phyloP scores from a whole-genome alignment of 2,888 invertebrate genomes.

The Ochropacha duplaris region DNA sequence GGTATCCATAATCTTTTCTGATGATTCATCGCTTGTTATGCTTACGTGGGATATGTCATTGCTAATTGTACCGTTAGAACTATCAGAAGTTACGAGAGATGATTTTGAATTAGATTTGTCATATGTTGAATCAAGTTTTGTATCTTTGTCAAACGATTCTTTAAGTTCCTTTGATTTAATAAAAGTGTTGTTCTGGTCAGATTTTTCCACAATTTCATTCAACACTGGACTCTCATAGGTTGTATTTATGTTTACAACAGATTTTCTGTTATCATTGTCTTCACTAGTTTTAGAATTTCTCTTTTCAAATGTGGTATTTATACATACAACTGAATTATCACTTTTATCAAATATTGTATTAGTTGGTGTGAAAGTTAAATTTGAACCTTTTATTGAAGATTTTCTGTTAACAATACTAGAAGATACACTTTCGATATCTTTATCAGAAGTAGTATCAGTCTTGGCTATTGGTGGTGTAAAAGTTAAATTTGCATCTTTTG shows the following conservation, averaged over 20 bases:
- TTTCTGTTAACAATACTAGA: neutral
- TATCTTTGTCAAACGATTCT: slow-evolving; percentile 39
- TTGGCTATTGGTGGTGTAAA: neutral
- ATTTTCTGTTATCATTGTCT: neutral
- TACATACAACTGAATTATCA: neutral
- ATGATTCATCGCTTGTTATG: slow-evolving; percentile 66
- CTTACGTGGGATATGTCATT: slow-evolving; percentile 53
- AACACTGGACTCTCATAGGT: neutral
- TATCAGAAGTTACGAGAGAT: slow-evolving; percentile 57
- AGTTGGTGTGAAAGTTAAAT: neutral
- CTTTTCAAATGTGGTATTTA: slow-evolving; percentile 15
- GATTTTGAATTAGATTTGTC: slow-evolving; percentile 50
- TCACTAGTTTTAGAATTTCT: neutral
- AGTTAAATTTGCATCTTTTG: neutral
- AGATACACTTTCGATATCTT: neutral
- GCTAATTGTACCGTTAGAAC: slow-evolving; percentile 46
- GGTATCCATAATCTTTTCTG: slow-evolving; percentile 57
- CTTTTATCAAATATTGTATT: slow-evolving; percentile 23
- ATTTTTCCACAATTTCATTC: neutral
- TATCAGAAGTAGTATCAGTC: neutral
- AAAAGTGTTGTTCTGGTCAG: slow-evolving; percentile 12
- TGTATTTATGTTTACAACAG: neutral
- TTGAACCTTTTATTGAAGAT: neutral
- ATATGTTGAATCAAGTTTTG: slow-evolving; percentile 45
- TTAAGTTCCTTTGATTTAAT: slow-evolving; percentile 20